Evolutionary conservation across 1,140 invertebrate species (phyloP), one percentile per base, ranked within the genome.

Genomic region (Zaprionus capensis): DNA sequence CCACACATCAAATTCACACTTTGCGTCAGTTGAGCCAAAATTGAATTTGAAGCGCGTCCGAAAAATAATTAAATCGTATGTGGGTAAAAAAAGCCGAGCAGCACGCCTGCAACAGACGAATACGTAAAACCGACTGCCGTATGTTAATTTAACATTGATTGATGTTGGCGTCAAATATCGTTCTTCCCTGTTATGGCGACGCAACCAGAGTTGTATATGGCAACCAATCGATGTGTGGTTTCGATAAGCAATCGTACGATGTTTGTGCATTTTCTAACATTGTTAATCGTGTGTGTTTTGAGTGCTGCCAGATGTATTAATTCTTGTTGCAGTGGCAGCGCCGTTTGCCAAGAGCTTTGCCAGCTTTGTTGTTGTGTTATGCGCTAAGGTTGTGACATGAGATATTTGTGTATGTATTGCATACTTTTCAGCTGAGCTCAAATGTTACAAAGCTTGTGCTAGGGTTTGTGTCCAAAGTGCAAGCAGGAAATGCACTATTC

Each of bases 21-120:
- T 65, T n/a, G 56, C 73, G 36, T 61, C 53, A 61, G 68, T 76
- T 76, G 61, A 71, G 71, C 59, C 61, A 55, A 24, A 71, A 59
- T 76, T 76, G 58, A 65, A 76, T 71, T 66, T 71, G 34, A 71
- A 76, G 68, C 73, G 73, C 73, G 73, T 76, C 72, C 51, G 44
- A 34, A 65, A 74, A 69, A 69, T 62, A 74, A 74, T 56, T 63
- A 70, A 69, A 36, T 61, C 34, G 53, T 15, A 44, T 17, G 31
- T 4, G 7, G 20, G 22, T 41, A 73, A 63, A 51, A 71, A 61
- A 59, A 31, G 17, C 24, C 49, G 51, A 17, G 9, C 55, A 6
- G 15, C 56, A 24, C 31, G 56, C 22, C 56, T 55, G 31, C 64
- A 51, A 24, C 28, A 22, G 53, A 56, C 71, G 72, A 75, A 34